Base-by-base conservation (phyloP, 92 coral and sea anemone genomes). In the Hydrozoanthus gracilis region DNA sequence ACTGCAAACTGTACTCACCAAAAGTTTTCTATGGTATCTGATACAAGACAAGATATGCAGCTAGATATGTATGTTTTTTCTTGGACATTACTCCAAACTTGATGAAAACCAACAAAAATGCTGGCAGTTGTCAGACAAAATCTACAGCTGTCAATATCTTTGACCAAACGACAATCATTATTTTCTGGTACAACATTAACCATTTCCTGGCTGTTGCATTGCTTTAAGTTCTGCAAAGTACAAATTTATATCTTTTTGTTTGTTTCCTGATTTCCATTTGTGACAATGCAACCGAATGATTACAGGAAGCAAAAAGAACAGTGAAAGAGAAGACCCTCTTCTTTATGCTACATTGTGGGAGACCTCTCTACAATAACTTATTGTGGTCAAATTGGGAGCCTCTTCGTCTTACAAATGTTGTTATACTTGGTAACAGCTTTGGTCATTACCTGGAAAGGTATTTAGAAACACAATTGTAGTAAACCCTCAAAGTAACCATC, bases 311-410 rank as follows among this genome's bases (percentile, higher is more conserved):
- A 17, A 96, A 96, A 85, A 90, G 98, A 73, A 77, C 67, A 70
- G 98, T 92, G 51, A 80, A 84, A 72, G 50, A 71, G 47, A 55
- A 77, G 61, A 93, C 98, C 0, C 55, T 96, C 75, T 95, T 96
- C 88, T 90, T 93, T 82, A 92, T 95, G 93, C 94, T 95, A 11
- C 99, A 96, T 47, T 91, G 99, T 88, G 96, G 99, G 0, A 96
- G 95, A 80, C 99, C 96, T n/a, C 88, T 96, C 65, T 96, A 96
- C 68, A 96, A 96, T 76, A 95, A 94, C 86, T 88, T 96, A 45
- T 87, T 96, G 58, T 96, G 99, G 99, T 96, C 98, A 9, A 96
- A 96, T 80, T 96, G 99, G 99, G 95, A 95, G 20, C 91, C 82
- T 35, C 68, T 77, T 7, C 27, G 27, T 48, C 84, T 96, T 44